A percentile compares a stretch with the other conserved stretches of the same genome.
Conservation (phyloP, 2,888 invertebrate species). For the Toxonevra muliebris region DNA sequence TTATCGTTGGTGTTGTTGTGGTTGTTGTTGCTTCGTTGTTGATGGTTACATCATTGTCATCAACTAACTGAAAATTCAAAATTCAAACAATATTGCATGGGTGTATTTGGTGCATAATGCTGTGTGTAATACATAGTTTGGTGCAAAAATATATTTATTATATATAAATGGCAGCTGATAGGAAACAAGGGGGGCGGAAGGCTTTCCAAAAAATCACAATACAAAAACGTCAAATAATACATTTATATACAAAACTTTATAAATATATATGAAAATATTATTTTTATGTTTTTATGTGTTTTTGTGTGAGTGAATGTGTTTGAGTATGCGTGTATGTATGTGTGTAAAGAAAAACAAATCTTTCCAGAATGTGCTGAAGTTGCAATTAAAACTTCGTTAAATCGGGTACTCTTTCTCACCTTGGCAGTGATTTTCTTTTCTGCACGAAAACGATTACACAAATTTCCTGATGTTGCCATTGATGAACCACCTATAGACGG, state of each 20-base stretch:
- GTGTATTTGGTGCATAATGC: conserved; percentile 1
- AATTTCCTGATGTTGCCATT: conserved; percentile 47
- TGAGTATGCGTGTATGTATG: background rate
- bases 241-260: no score
- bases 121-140: no score
- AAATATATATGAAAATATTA: background rate
- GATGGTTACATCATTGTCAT: conserved; percentile 34
- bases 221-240: no score
- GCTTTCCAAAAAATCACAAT: no score
- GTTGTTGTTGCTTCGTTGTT: conserved; percentile 33
- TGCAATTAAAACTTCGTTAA: background rate
- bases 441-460: conserved; percentile 62
- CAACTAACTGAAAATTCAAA: conserved; percentile 29
- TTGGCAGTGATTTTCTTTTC: conserved; percentile 65
- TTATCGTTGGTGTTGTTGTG: conserved; percentile 35
- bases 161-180: no score
- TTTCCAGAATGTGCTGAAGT: no score
- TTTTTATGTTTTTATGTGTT: background rate
- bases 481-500: conserved; percentile 47
- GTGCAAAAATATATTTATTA: no score
- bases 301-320: background rate
- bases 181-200: no score
- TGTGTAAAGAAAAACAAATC: no score
- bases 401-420: conserved; percentile 53
- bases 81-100: conserved; percentile 19